A percentile compares a stretch with the other conserved stretches of the same genome.
These are phyloP conservation scores for Eutrigla gurnardus DNA, from an alignment of 2,797 vertebrate genomes.

Conservation along the genomic window DNA sequence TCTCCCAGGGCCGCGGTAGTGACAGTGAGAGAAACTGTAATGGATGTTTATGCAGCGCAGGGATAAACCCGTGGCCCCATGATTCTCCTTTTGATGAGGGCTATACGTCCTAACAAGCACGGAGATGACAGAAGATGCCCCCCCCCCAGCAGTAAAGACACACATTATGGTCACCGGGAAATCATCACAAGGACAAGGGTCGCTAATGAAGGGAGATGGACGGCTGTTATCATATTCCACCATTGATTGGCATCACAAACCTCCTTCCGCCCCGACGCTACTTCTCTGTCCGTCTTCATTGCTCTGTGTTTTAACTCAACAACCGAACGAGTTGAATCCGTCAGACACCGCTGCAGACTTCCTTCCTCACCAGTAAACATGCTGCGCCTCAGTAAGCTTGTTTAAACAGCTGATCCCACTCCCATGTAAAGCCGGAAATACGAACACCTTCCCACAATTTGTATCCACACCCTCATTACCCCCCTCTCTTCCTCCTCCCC, in stretches of 20 bases:
- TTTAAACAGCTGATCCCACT: constrained; percentile 61
- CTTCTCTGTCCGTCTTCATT: constrained; percentile 9
- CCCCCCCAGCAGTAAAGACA: constrained; percentile 49
- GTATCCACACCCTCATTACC: not conserved
- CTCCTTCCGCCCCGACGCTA: not conserved
- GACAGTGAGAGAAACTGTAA: constrained; percentile 41
- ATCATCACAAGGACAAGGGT: constrained; percentile 50
- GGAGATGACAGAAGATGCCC: constrained; percentile 44
- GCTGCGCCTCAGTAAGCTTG: constrained; percentile 30
- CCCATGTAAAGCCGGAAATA: constrained; percentile 34
- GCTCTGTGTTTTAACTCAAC: constrained; percentile 9
- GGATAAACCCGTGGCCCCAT: constrained; percentile 8
- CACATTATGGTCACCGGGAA: constrained; percentile 50
- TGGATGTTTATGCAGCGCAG: constrained; percentile 36
- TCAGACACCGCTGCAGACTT: not conserved
- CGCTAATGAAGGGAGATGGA: constrained; percentile 68
- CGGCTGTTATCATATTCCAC: constrained; percentile 28
- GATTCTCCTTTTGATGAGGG: constrained; percentile 38
- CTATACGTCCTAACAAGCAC: constrained; percentile 56
- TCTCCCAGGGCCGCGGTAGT: constrained; percentile 65
- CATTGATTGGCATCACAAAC: constrained; percentile 43
- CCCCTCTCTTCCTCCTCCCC: not conserved
- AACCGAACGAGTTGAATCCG: constrained; percentile 5
- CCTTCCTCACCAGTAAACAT: constrained; percentile 13
- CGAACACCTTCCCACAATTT: constrained; percentile 30